Evolutionary conservation across 2,888 invertebrate genomes (phyloP), one percentile per base, ranked within the genome.

Genomic region (Cerceris rybyensis): DNA sequence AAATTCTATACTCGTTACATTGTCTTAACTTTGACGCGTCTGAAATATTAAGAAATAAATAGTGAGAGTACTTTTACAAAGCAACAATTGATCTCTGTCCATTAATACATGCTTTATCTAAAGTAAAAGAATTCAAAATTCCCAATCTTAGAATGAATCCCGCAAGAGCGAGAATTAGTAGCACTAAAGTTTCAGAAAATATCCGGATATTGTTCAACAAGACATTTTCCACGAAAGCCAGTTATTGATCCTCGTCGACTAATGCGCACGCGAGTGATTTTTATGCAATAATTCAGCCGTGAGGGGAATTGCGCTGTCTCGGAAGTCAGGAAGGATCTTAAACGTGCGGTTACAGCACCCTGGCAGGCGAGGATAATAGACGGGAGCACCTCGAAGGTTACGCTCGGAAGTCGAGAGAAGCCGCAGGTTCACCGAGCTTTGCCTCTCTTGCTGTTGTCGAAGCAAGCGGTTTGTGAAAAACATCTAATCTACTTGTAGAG

Each of bases 301-400:
- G 39, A 64, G 52, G 39, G 67, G 75, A 70, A 61, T 58, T 58
- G 13, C 52, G 59, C 42, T 78, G 67, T 75, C 70, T 64, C 50
- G 66, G 63, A 59, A 65, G 75, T 46, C 59, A 60, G 65, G 16
- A 43, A 69, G 75, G 72, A 70, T 81, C 71, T 68, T 49, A 58
- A 67, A 74, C 75, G 78, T 72, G 75, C 78, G 70, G 82, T 81
- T 81, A 71, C 67, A 49, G 11, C 68, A 68, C 68, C 70, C 69
- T 57, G 49, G 43, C 57, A 66, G 57, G 57, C 69, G 70, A 57
- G 72, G 81, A 77, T 83, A 83, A 83, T 81, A 68, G 81, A 71
- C 75, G 72, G 66, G 81, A 76, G 78, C 76, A 72, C 39, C 61
- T 65, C 61, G 55, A 54, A 75, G 71, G 80, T 80, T 73, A 70